Evolutionary conservation across 2,888 invertebrate species (phyloP), one percentile per base, ranked within the genome.

Genomic region (Nebria brevicollis): DNA sequence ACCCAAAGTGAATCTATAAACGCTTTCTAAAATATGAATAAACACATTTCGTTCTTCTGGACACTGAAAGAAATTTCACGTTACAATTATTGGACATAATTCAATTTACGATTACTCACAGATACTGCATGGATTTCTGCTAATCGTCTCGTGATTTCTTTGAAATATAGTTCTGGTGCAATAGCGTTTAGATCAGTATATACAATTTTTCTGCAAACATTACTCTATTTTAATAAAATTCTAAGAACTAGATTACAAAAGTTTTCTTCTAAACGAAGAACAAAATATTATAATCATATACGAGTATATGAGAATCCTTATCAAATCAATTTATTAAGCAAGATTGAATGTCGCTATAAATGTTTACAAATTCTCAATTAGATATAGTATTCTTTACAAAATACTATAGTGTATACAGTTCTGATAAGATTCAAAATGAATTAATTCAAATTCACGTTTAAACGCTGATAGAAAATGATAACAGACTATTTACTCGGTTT

Each of bases 111-210:
- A 70, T 20, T 87, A 92, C 94, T 92, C 90, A 95, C 95, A 88
- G 95, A 94, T 82, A 98, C 97, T 54, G 97, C 96, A 89, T 96
- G 96, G 85, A 97, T 95, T 91, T 96, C 97, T 72, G 96, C 96
- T 83, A 97, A 91, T 85, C 96, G 92, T 86, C 93, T 93, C 0
- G 95, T 97, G 83, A 98, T 96, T 89, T 97, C 95, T 89, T 97
- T 97, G 89, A 97, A 96, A 90, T 97, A 98, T 90, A 97, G 97
- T 90, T 98, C 96, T 0, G 98, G 98, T 6, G 98, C 97, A 85
- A 98, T 96, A 77, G 94, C 93, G 89, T 95, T 95, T 83, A 98
- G 92, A 89, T 98, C 98, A 87, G 93, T 95, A 91, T 96, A 98
- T 41, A 96, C 94, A 86, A 98, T 94, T 86, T 95, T 94, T 86